Evolutionary conservation across 2,797 vertebrate genomes (phyloP), one percentile per base, ranked within the genome.

Genomic region (Sternarchorhynchus goeldii): DNA sequence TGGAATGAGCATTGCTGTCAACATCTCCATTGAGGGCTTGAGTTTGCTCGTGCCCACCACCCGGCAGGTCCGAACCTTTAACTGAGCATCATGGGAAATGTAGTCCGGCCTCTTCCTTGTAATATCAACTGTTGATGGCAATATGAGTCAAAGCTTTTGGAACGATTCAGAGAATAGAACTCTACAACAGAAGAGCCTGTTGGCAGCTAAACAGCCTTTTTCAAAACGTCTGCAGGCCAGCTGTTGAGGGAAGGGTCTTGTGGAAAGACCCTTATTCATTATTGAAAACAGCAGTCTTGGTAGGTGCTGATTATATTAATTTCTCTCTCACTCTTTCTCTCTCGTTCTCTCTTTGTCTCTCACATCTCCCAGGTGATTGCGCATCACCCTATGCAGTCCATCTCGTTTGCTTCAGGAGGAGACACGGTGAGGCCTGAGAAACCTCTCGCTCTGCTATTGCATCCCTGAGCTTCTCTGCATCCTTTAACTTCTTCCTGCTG

Each of bases 331-430:
- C 5, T 79, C 39, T 82, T 7, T 74, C 21, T 53, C 17, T 73
- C 10, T 55, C 32, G 58, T 6, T 64, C 68, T 74, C 29, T 81
- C 53, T 5, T 1, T 63, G 18, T 2, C 0, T 50, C 45, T 50
- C 10, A 50, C 2, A 2, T 0, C 21, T 64, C 68, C 31, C 89
- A 99, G 97, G 93, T 97, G 89, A 96, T 99, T 0, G 97, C 97
- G 29, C 97, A 95, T 84, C 97, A 99, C 84, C 97, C 97, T 76
- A 99, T 99, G 97, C 97, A 99, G 86, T 98, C 97, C 80, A 99
- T 99, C 90, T 99, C 97, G 75, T 99, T 99, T 0, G 97, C 97
- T 0, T 99, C 97, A 0, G 97, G 97, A 0, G 97, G 97, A 53
- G 97, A 99, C 89, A 94, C 93, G 84, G 97, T 99, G 88, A 96